Conservation (phyloP, 1,140 invertebrate genomes). For the Geopemphigus sp. region DNA sequence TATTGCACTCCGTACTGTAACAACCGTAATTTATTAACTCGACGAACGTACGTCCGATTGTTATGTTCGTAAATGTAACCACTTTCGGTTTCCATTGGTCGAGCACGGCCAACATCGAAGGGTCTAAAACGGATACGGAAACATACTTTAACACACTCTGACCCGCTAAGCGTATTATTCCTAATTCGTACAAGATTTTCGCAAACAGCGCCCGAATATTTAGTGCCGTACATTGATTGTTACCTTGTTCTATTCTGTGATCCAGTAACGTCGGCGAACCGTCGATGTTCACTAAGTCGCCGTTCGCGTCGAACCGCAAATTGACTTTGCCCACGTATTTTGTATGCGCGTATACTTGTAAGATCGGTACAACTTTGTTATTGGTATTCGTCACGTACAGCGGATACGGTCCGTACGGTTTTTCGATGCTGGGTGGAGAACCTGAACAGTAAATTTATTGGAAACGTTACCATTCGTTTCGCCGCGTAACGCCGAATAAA, state of each 20-base stretch:
- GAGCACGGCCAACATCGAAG: background rate
- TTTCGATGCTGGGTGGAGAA: slow-evolving; percentile 65
- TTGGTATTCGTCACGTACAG: slow-evolving; percentile 67
- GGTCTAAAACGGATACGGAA: background rate
- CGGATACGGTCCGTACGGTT: slow-evolving; percentile 73
- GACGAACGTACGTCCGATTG: slow-evolving; percentile 65
- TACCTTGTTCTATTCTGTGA: slow-evolving; percentile 38
- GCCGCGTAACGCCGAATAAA: no score
- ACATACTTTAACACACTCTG: no score
- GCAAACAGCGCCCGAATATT: no score
- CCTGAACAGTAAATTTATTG: slow-evolving; percentile 54
- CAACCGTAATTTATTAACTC: slow-evolving; percentile 67
- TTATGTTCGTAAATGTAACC: slow-evolving; percentile 56
- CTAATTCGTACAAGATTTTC: no score
- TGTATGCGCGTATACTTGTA: slow-evolving; percentile 88
- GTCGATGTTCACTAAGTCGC: slow-evolving; percentile 66
- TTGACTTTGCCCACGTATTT: slow-evolving; percentile 84
- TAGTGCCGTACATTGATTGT: background rate
- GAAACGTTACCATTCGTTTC: no score
- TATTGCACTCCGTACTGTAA: slow-evolving; percentile 73
- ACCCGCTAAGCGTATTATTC: no score
- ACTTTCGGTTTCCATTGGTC: slow-evolving; percentile 64
- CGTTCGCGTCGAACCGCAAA: slow-evolving; percentile 69
- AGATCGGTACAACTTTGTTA: slow-evolving; percentile 75
- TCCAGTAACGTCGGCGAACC: slow-evolving; percentile 82